Evolutionary conservation across 2,888 invertebrate species (phyloP).

Genomic region (Drosophila crucigera): DNA sequence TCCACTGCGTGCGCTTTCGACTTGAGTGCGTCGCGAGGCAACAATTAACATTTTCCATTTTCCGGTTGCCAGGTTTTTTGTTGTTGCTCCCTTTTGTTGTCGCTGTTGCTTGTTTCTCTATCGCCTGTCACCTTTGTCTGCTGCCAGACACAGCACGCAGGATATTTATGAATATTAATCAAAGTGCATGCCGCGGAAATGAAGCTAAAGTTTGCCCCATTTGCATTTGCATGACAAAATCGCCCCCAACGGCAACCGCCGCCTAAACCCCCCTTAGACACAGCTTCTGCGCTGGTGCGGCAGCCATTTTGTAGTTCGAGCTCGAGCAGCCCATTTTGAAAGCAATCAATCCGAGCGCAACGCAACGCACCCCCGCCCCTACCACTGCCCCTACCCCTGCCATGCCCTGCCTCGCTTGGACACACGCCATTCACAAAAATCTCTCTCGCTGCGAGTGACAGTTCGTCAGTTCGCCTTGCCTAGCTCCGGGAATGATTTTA

Average conservation of each 20-base stretch:
- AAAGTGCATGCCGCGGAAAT: conserved; percentile 65
- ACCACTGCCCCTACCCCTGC: conserved; percentile 15
- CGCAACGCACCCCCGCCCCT: conserved; percentile 1
- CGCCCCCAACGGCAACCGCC: conserved; percentile 9
- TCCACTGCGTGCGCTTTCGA: conserved; percentile 69
- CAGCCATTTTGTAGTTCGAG: conserved; percentile 55
- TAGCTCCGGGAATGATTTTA: conserved; percentile 61
- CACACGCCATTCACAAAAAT: conserved; percentile 56
- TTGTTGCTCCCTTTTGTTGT: conserved; percentile 24
- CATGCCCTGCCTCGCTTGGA: conserved; percentile 18
- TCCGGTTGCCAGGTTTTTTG: conserved; percentile 70
- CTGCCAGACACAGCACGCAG: conserved; percentile 45
- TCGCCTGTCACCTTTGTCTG: conserved; percentile 36
- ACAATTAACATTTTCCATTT: conserved; percentile 82
- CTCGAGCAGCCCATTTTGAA: conserved; percentile 64
- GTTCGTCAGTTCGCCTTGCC: conserved; percentile 68
- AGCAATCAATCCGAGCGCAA: conserved; percentile 70
- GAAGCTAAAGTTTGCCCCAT: conserved; percentile 47
- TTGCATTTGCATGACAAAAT: conserved; percentile 41
- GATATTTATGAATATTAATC: conserved; percentile 80
- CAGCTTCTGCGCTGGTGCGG: conserved; percentile 32
- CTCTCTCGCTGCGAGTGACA: conserved; percentile 61
- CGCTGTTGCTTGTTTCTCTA: conserved; percentile 13
- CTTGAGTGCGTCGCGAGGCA: conserved; percentile 72
- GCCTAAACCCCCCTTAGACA: background rate